These are phyloP conservation scores for Sebastes ruberrimus DNA, from an alignment of 2,797 vertebrate genomes.

Conservation along the genomic window DNA sequence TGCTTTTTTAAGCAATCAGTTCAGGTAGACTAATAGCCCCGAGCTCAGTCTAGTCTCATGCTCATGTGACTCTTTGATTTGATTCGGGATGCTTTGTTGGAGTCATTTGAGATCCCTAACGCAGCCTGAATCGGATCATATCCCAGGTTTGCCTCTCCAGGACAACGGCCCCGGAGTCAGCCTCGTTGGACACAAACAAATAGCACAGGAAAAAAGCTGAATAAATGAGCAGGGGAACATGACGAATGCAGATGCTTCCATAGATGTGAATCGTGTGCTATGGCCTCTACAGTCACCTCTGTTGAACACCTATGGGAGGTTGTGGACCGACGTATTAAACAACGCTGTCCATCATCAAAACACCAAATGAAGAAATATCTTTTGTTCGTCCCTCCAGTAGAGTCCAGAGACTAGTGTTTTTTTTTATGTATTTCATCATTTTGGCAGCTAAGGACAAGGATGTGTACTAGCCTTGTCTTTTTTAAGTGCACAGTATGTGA, in stretches of 20 bases:
- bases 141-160: constrained; percentile 48
- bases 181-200: constrained; percentile 41
- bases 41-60: constrained; percentile 53
- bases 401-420: constrained; percentile 11
- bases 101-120: constrained; percentile 73
- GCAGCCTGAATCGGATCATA: constrained; percentile 65
- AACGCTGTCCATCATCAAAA: background rate
- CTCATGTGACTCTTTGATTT: constrained; percentile 72
- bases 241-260: constrained; percentile 3
- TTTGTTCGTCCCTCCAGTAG: constrained; percentile 2
- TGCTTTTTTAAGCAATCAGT: constrained; percentile 50
- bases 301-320: background rate
- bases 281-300: background rate
- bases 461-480: constrained; percentile 43
- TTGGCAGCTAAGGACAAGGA: constrained; percentile 44
- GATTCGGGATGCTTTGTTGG: constrained; percentile 69
- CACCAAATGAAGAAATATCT: background rate
- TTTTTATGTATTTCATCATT: constrained; percentile 39
- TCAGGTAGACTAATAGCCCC: constrained; percentile 69
- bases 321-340: background rate
- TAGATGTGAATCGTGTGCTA: background rate
- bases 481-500: constrained; percentile 36
- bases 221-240: constrained; percentile 6
- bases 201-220: constrained; percentile 13
- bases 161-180: constrained; percentile 46